Base-by-base conservation (phyloP, 1,140 invertebrate genomes). In the Laupala kohalensis region DNA sequence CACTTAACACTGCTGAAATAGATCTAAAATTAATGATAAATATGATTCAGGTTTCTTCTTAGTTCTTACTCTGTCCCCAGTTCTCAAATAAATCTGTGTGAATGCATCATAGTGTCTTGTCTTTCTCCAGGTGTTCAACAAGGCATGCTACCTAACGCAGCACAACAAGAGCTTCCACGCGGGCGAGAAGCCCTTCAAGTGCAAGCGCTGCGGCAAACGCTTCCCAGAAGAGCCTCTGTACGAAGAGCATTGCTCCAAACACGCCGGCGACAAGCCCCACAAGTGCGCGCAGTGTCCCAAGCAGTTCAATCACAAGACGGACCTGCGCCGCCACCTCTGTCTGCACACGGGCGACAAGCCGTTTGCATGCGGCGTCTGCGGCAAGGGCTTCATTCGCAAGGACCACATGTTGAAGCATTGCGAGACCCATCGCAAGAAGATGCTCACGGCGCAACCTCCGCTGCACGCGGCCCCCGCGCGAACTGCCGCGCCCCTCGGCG, bases 351-450 rank as follows among this genome's bases (percentile, higher is more conserved):
- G 87, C 13, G 84, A 88, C 74, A 93, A 92, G 78, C 93, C 93
- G 15, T 94, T 90, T 79, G 82, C 86, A 66, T 96, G 94, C 82
- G 84, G 87, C 70, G 85, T 85, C 37, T 96, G 94, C 78, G 86
- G 87, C 65, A 97, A 96, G 81, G 91, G 92, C 25, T 96, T 96
- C 80, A 95, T 94, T 74, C 87, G 95, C 69, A 94, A 95, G 79
- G 95, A 97, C 80, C 95, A 97, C 80, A 92, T 97, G 91, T 86
- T 93, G 71, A 97, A 97, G 80, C 95, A 97, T 81, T 84, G 87
- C 70, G 90, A 93, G 70, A 97, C 93, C 25, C 95, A 97, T 80
- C 84, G 82, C 66, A 84, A 85, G 69, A 84, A 84, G 72, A 12
- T 53, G 37, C 9, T 53, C 9, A 9, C 9, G 37, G 19, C 37